Conservation (phyloP, 2,888 invertebrate genomes). For the Drosophila barbarae region DNA sequence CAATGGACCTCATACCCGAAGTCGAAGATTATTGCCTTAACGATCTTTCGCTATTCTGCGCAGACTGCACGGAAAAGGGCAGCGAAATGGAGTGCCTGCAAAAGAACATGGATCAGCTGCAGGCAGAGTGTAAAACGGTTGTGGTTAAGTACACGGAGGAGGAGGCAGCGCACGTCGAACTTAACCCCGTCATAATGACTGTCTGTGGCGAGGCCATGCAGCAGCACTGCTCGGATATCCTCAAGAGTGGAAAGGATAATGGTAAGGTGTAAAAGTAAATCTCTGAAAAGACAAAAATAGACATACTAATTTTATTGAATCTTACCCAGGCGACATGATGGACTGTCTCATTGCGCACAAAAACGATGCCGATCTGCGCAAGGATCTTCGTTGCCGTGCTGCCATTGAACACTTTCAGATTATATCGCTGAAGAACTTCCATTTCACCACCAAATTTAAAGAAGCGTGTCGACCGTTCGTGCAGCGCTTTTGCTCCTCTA, state of each 20-base stretch:
- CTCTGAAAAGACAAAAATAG: neutral
- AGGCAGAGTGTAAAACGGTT: constrained; percentile 85
- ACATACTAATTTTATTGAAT: neutral
- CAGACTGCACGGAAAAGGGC: constrained; percentile 90
- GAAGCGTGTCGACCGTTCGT: constrained; percentile 94
- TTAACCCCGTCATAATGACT: constrained; percentile 93
- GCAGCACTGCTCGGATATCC: constrained; percentile 85
- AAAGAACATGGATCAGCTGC: constrained; percentile 87
- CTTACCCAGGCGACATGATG: constrained; percentile 87
- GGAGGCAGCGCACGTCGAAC: constrained; percentile 91
- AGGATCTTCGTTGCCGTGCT: constrained; percentile 90
- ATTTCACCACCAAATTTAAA: constrained; percentile 96
- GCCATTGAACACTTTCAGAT: constrained; percentile 98
- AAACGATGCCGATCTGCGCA: constrained; percentile 89
- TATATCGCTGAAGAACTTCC: constrained; percentile 94
- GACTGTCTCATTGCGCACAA: constrained; percentile 96
- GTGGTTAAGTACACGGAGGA: constrained; percentile 93
- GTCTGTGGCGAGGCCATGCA: constrained; percentile 90
- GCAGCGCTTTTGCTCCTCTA: constrained; percentile 84
- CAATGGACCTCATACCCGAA: constrained; percentile 95
- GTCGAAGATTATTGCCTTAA: constrained; percentile 94
- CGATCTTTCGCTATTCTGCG: constrained; percentile 91
- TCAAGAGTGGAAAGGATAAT: constrained; percentile 86
- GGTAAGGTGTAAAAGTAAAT: constrained; percentile 72
- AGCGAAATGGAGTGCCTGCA: constrained; percentile 97